Conservation (phyloP, 2,113 vertebrate species). For the Rhadina sibilatrix region DNA sequence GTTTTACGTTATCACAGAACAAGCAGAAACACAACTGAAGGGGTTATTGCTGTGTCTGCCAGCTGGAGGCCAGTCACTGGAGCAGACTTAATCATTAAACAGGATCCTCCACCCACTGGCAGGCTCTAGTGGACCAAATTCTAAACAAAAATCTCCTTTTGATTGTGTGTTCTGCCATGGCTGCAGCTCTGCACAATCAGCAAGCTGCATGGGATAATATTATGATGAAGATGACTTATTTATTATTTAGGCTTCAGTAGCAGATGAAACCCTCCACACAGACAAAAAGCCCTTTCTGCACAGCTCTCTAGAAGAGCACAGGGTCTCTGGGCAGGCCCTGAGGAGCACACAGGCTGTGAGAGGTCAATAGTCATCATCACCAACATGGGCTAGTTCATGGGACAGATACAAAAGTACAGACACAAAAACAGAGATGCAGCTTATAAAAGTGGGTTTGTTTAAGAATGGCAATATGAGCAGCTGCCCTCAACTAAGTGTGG, state of each 20-base stretch:
- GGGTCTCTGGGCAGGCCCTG: neutral
- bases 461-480: neutral
- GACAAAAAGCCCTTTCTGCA: neutral
- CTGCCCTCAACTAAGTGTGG: accelerated
- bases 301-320: neutral
- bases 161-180: neutral
- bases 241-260: neutral
- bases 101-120: neutral
- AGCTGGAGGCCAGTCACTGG: conserved; percentile 16
- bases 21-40: conserved; percentile 55
- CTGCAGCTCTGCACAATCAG: neutral
- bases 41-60: conserved; percentile 39
- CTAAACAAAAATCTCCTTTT: neutral
- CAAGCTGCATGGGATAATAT: neutral
- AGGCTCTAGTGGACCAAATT: neutral
- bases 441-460: neutral
- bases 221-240: neutral
- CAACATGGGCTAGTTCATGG: accelerated
- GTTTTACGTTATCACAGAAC: conserved; percentile 53
- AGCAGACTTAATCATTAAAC: conserved; percentile 42
- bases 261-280: neutral
- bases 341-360: neutral
- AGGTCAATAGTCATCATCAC: neutral
- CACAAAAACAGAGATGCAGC: neutral
- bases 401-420: neutral